These are phyloP conservation scores for Odontamblyopus lacepedii DNA, from an alignment of 2,797 vertebrate species.

Conservation along the genomic window DNA sequence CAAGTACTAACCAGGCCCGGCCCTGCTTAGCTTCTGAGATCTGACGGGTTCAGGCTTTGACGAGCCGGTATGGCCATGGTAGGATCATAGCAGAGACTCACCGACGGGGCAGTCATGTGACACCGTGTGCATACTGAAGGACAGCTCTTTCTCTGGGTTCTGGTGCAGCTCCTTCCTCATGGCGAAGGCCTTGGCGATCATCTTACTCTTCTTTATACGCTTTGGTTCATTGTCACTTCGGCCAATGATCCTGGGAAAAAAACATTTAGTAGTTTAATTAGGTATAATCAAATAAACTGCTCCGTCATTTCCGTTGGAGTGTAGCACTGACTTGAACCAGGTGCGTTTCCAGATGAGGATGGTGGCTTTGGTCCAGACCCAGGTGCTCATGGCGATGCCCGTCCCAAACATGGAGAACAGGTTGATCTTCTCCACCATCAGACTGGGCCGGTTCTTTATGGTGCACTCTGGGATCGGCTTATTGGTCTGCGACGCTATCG, in stretches of 20 bases:
- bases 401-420: constrained; percentile 99
- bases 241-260: constrained; percentile 84
- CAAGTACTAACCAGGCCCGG: no score
- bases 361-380: constrained; percentile 99
- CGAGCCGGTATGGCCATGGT: no score
- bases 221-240: constrained; percentile 95
- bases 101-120: constrained; percentile 96
- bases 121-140: constrained; percentile 96
- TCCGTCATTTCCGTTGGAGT: not conserved
- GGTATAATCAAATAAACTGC: no score
- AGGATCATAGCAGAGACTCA: constrained; percentile 59
- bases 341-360: constrained; percentile 98
- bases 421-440: constrained; percentile 98
- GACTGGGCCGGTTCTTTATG: constrained; percentile 96
- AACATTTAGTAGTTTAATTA: not conserved
- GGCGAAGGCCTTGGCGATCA: constrained; percentile 98
- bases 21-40: no score
- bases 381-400: constrained; percentile 97
- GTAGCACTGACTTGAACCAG: constrained; percentile 90
- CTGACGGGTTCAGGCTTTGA: no score
- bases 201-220: constrained; percentile 98
- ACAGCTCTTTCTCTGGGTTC: constrained; percentile 91
- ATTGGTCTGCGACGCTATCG: constrained; percentile 93
- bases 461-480: constrained; percentile 93
- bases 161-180: constrained; percentile 93